phyloP scores from a whole-genome alignment of 2,113 vertebrate genomes.

The Zapornia atra region DNA sequence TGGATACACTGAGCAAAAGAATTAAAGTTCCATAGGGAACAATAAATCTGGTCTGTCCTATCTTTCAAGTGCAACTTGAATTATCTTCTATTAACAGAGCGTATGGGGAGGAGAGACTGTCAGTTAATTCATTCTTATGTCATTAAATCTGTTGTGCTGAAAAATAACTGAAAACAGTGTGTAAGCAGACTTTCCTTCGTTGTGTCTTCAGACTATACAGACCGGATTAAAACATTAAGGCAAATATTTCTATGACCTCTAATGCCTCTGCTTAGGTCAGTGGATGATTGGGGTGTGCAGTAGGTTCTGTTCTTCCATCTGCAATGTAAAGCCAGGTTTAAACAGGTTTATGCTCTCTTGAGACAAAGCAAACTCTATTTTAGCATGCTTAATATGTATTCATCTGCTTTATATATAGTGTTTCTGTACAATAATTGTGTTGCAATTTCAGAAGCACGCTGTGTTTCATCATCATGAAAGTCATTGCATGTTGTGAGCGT shows the following conservation, averaged over 20 bases:
- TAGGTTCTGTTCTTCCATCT: neutral
- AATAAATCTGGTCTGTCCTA: neutral
- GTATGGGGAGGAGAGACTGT: neutral
- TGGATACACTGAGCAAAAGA: neutral
- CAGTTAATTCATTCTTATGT: neutral
- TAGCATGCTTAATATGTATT: neutral
- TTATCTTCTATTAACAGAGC: conserved; percentile 21
- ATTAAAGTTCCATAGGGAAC: neutral
- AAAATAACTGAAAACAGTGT: neutral
- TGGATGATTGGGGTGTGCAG: neutral
- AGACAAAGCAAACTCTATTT: neutral
- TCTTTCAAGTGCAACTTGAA: conserved; percentile 18
- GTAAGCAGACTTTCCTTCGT: neutral
- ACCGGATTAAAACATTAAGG: neutral
- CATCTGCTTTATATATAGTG: neutral
- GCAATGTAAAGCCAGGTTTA: neutral
- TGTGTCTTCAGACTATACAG: neutral
- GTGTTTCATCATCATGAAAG: neutral
- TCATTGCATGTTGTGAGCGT: neutral
- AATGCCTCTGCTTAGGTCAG: neutral
- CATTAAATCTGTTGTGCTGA: neutral
- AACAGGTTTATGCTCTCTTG: neutral
- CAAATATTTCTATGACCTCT: neutral
- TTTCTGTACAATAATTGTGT: neutral
- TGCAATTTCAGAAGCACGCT: neutral